Conservation (phyloP, 1,140 invertebrate species). For the Polypedilum pembai region DNA sequence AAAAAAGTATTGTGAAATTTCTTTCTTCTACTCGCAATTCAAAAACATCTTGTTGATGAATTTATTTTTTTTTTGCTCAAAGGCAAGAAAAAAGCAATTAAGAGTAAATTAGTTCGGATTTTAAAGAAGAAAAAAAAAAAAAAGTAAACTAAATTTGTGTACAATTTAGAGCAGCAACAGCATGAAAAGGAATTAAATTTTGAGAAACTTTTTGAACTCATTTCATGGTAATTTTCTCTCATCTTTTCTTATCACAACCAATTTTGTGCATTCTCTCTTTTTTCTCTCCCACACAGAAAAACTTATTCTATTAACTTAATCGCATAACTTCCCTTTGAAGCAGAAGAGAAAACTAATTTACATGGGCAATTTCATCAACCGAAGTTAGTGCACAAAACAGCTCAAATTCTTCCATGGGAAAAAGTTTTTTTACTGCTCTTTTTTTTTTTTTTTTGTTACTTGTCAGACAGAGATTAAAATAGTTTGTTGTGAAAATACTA, state of each 20-base stretch:
- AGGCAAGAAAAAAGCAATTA: constrained; percentile 24
- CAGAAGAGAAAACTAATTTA: too few species aligned
- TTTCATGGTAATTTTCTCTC: constrained; percentile 21
- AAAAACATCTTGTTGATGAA: constrained; percentile 7
- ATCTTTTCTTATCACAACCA: not conserved
- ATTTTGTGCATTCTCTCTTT: not conserved
- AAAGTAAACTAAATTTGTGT: not conserved
- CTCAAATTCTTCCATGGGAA: too few species aligned
- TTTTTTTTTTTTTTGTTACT: too few species aligned
- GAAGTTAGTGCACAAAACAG: too few species aligned
- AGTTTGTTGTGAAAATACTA: too few species aligned
- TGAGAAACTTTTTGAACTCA: not conserved
- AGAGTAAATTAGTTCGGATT: constrained; percentile 12
- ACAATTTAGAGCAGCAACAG: not conserved
- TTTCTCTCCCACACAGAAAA: not conserved
- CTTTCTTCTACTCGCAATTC: not conserved
- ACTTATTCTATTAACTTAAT: constrained; percentile 13
- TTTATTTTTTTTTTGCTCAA: not conserved
- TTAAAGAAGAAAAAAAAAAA: not conserved
- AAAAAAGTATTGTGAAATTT: not conserved
- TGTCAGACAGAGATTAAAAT: too few species aligned
- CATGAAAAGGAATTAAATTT: not conserved
- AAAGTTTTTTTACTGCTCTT: too few species aligned
- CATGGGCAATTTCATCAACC: too few species aligned
- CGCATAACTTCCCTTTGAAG: not conserved